Evolutionary conservation across 2,888 invertebrate genomes (phyloP).

Genomic region (Trissonchulus latispiculum): DNA sequence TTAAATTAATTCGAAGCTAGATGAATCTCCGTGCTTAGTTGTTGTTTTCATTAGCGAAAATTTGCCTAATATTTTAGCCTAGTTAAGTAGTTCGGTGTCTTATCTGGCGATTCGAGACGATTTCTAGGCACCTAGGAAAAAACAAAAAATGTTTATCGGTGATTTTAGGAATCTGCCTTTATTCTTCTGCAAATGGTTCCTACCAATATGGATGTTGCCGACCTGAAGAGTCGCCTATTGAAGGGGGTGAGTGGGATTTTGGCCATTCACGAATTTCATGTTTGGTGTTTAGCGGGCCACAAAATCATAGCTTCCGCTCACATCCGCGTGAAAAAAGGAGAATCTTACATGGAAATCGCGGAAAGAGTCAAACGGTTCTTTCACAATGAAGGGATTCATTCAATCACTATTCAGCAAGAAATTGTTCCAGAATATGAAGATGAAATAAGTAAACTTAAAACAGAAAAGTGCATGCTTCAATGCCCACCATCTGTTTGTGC

Average conservation of each 20-base stretch:
- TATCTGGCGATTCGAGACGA: too few relatives aligned
- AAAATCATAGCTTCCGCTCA: conserved; percentile 44
- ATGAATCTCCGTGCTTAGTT: too few relatives aligned
- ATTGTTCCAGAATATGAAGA: too few relatives aligned
- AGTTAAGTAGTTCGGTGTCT: too few relatives aligned
- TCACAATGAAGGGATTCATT: conserved; percentile 50
- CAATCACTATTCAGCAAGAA: conserved; percentile 51
- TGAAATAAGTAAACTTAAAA: too few relatives aligned
- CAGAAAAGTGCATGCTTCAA: too few relatives aligned
- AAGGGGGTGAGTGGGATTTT: conserved; percentile 47
- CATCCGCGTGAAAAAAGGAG: conserved; percentile 45
- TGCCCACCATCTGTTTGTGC: too few relatives aligned
- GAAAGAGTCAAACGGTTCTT: conserved; percentile 47
- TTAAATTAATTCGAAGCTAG: too few relatives aligned
- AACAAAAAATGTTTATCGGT: conserved; percentile 25
- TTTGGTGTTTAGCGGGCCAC: conserved; percentile 50
- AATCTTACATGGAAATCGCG: conserved; percentile 46
- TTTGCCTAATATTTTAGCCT: too few relatives aligned
- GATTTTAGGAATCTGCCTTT: conserved; percentile 77
- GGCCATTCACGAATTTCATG: conserved; percentile 49
- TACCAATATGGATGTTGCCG: conserved; percentile 71
- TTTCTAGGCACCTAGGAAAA: neutral
- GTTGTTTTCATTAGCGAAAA: too few relatives aligned
- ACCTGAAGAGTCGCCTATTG: conserved; percentile 29
- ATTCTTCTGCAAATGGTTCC: conserved; percentile 96